These are phyloP conservation scores for Pseudochirops corinnae DNA, from an alignment of 2,797 vertebrate genomes.

Conservation along the genomic window DNA sequence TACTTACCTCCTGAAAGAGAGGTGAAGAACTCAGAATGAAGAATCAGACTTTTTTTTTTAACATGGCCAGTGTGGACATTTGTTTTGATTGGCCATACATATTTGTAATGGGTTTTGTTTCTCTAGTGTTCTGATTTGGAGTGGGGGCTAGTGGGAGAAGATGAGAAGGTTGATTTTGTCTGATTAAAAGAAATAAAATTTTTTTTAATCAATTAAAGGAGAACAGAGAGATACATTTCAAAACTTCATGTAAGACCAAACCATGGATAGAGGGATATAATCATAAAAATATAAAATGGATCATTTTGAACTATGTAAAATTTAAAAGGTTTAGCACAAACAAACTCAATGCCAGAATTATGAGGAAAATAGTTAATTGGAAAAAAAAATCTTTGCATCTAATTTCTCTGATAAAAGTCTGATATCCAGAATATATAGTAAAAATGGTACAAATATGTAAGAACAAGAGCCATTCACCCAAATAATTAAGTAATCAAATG, in stretches of 20 bases:
- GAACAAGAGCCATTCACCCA: background rate
- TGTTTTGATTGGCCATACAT: background rate
- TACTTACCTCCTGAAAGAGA: background rate
- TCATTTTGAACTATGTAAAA: background rate
- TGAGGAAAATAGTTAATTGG: background rate
- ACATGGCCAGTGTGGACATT: background rate
- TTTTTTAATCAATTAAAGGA: background rate
- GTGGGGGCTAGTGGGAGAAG: background rate
- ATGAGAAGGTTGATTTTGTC: background rate
- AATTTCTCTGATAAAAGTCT: background rate
- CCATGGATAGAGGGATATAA: background rate
- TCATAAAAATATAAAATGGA: background rate
- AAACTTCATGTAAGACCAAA: background rate
- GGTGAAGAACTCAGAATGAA: background rate
- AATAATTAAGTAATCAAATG: background rate
- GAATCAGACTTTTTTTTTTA: background rate
- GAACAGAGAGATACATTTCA: background rate
- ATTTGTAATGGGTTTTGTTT: background rate
- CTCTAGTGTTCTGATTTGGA: background rate
- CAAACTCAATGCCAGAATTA: background rate
- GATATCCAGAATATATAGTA: background rate
- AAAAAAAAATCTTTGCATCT: background rate
- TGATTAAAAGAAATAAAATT: background rate
- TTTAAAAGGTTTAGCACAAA: background rate
- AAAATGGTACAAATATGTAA: background rate